These are phyloP conservation scores for Zootermopsis nevadensis DNA, from an alignment of 2,888 invertebrate genomes.

Conservation along the genomic window DNA sequence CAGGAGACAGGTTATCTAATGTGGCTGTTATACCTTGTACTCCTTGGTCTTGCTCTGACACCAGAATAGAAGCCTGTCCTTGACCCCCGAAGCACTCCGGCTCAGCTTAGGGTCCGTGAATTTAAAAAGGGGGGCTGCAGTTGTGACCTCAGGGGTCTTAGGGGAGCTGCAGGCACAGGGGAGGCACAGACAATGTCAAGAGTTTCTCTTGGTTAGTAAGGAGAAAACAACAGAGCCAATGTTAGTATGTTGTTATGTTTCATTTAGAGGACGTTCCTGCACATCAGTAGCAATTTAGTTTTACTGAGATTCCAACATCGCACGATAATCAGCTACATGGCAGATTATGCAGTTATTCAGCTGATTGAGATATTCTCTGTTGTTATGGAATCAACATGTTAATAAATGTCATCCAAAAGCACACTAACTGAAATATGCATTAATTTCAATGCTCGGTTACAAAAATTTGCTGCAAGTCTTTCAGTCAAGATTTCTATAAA, in stretches of 20 bases:
- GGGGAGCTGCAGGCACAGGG: slow-evolving; percentile 73
- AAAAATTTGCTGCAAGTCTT: no score
- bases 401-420: no score
- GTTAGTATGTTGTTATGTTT: slow-evolving; percentile 5
- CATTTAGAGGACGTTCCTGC: not conserved
- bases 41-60: slow-evolving; percentile 97
- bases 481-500: no score
- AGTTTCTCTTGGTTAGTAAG: slow-evolving; percentile 51
- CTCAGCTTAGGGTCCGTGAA: slow-evolving; percentile 91
- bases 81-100: slow-evolving; percentile 93
- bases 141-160: slow-evolving; percentile 74
- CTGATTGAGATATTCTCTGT: no score
- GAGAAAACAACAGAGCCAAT: slow-evolving; percentile 36
- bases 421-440: no score
- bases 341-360: no score
- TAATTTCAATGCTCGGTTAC: no score
- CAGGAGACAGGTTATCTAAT: not conserved
- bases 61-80: slow-evolving; percentile 97
- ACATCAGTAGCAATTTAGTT: no score
- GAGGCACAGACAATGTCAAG: slow-evolving; percentile 51
- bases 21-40: slow-evolving; percentile 82
- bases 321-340: no score
- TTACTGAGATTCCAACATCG: no score
- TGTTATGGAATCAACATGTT: no score
- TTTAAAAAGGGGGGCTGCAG: slow-evolving; percentile 82